These are phyloP conservation scores for Megatriorchis doriae DNA, from an alignment of 2,113 vertebrate species.

Conservation along the genomic window DNA sequence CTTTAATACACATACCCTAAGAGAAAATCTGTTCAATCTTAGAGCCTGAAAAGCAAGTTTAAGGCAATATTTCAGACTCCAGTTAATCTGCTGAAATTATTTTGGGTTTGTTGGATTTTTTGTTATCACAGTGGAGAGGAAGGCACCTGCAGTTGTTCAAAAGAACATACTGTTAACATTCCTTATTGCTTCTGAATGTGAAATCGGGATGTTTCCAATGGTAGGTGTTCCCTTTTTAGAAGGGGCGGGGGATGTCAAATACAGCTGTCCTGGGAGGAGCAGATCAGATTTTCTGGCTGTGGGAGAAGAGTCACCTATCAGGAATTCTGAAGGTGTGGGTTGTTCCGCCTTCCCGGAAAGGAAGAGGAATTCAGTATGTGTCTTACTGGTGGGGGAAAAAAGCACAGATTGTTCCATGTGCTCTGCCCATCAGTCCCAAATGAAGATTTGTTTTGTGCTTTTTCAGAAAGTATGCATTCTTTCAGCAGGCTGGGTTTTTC, in stretches of 20 bases:
- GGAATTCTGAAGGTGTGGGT: neutral
- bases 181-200: neutral
- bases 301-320: neutral
- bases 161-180: neutral
- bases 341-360: slow-evolving; percentile 3
- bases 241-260: neutral
- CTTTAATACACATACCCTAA: neutral
- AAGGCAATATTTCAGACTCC: neutral
- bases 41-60: neutral
- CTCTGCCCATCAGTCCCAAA: neutral
- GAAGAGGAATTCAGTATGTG: neutral
- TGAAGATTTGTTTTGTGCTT: neutral
- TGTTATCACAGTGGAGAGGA: neutral
- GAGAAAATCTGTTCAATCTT: neutral
- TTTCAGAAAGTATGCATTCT: slow-evolving; percentile 1
- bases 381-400: neutral
- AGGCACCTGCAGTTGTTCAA: neutral
- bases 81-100: neutral
- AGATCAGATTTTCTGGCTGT: neutral
- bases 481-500: neutral
- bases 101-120: neutral
- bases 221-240: neutral
- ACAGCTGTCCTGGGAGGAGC: neutral
- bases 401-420: neutral
- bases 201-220: neutral